Percentiles rank a stretch among this genome's conserved stretches.
Conservation (phyloP, 2,113 vertebrate species). For the Noctilio leporinus region DNA sequence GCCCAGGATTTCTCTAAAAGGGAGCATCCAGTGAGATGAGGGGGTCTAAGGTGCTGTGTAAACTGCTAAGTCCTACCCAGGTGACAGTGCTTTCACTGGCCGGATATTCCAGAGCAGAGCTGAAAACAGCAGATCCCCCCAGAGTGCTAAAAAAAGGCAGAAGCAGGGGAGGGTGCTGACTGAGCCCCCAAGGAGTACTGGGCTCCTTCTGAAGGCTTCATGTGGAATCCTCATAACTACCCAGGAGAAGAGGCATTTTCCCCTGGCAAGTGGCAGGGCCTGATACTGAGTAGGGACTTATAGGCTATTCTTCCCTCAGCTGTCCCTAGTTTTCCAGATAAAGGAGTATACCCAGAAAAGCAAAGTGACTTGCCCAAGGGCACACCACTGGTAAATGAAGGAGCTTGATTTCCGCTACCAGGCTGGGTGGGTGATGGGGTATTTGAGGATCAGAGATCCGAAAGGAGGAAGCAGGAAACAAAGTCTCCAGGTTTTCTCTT, state of each 20-base stretch:
- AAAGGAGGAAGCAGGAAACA: background rate
- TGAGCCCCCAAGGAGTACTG: background rate
- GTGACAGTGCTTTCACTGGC: background rate
- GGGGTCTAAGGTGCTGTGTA: no score
- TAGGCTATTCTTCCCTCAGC: background rate
- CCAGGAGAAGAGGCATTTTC: background rate
- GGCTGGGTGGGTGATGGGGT: background rate
- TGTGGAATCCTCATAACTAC: background rate
- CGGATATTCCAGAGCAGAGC: background rate
- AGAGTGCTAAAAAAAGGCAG: background rate
- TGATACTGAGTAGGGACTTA: background rate
- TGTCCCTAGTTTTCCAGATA: background rate
- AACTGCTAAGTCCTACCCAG: background rate
- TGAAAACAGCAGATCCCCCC: background rate
- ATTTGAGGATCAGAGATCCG: background rate
- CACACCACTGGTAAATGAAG: background rate
- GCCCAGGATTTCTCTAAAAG: background rate
- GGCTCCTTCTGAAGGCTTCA: background rate
- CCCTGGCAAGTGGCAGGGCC: background rate
- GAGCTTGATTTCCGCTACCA: background rate
- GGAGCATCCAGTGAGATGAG: background rate
- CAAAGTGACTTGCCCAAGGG: background rate
- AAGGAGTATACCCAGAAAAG: background rate
- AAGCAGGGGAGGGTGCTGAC: background rate
- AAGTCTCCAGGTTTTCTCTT: background rate